phyloP scores from a whole-genome alignment of 2,113 vertebrate genomes.

The Narcine bancroftii region DNA sequence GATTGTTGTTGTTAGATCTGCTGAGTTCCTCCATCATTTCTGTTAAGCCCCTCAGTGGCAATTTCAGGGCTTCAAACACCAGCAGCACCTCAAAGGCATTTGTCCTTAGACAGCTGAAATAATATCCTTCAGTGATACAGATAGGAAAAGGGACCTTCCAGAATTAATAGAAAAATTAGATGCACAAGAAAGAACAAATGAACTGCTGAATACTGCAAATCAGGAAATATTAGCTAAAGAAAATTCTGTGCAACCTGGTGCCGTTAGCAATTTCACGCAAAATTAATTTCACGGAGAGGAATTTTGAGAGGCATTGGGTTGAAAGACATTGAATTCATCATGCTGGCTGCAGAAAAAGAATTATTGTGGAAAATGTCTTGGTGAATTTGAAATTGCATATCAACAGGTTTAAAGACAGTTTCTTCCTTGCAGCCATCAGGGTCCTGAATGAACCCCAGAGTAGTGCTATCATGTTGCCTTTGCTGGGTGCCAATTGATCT shows the following conservation, averaged over 20 bases:
- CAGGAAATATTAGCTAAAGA: conserved; percentile 20
- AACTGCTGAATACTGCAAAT: conserved; percentile 34
- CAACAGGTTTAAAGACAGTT: too few species aligned
- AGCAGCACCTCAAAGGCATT: background rate
- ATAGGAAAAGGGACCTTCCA: conserved; percentile 11
- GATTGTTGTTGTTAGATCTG: too few species aligned
- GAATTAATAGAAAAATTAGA: conserved; percentile 30
- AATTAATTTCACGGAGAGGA: conserved; percentile 25
- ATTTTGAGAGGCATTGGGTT: conserved; percentile 18
- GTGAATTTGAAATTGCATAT: too few species aligned
- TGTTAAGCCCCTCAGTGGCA: too few species aligned
- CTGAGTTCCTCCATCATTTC: too few species aligned
- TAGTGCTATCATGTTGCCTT: too few species aligned
- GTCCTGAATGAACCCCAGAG: too few species aligned
- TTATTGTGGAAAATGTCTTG: background rate
- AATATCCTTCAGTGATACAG: background rate
- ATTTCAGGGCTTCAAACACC: background rate
- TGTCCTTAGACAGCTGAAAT: background rate
- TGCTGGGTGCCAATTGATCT: too few species aligned
- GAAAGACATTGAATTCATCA: conserved; percentile 22
- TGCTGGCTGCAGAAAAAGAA: background rate
- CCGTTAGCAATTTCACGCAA: conserved; percentile 26
- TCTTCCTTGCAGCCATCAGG: too few species aligned
- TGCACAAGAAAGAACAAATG: conserved; percentile 30
- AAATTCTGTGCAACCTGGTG: background rate